Base-by-base conservation (phyloP, 2,888 invertebrate genomes). In the Tetrapedia diversipes region DNA sequence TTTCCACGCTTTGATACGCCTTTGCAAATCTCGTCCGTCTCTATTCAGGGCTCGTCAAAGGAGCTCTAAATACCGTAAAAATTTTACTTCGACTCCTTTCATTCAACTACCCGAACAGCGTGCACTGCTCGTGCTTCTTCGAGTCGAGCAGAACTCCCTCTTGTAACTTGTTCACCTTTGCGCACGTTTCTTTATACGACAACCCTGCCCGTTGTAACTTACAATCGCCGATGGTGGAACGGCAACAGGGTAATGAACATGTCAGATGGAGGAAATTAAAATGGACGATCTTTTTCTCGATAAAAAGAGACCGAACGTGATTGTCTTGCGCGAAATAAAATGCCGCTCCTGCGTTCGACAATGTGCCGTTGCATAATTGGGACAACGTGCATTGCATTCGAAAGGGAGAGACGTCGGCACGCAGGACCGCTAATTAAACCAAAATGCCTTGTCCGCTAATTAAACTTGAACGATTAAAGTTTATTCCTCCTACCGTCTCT, bases 371-470 rank as follows among this genome's bases (percentile, higher is more conserved):
- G 53, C 51, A 59, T 67, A 81, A 81, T 81, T 81, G 78, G 22
- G 47, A 14, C 45, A 49, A 54, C 47, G 47, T 32, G 60, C 8
- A 56, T 64, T 57, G 57, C 27, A 39, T 53, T 67, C 63, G 70
- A 65, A 65, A 70, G 41, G 72, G 57, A 64, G 51, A 69, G 75
- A 70, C 68, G 57, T 51, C 24, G 60, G n/a, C 57, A 32, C 34
- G 61, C 65, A 76, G 76, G 69, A 65, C 67, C 67, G 72, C 65
- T 82, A 81, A 86, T 86, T 86, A 86, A 82, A 79, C 59, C 51
- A 57, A 74, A 81, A 77, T 66, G 72, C 65, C 76, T 79, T 70
- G 77, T 82, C 74, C 81, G 39, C 75, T 86, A 83, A 86, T 86
- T 85, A 83, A 82, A 84, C 57, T 68, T 67, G 64, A 79, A 74